phyloP scores from a whole-genome alignment of 2,113 vertebrate genomes.

The Xenopus borealis region DNA sequence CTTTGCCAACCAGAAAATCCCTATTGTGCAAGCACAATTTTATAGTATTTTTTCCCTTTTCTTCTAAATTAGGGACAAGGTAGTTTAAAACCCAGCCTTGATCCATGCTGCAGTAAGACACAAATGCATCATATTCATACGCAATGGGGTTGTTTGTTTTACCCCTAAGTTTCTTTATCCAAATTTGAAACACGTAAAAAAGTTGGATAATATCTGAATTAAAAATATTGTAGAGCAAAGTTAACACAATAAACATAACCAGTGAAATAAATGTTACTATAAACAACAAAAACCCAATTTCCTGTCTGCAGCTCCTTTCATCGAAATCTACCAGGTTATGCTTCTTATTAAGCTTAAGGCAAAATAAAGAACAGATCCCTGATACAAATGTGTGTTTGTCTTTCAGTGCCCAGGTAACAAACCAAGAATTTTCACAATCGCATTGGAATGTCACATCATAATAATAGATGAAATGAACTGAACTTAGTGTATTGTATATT shows the following conservation, averaged over 20 bases:
- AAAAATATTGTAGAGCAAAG: conserved; percentile 44
- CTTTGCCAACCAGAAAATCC: conserved; percentile 53
- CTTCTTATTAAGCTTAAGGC: not conserved
- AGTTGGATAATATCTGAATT: conserved; percentile 47
- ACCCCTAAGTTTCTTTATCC: conserved; percentile 36
- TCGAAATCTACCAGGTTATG: not conserved
- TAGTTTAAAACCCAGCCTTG: conserved; percentile 48
- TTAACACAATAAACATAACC: conserved; percentile 26
- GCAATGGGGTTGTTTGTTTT: conserved; percentile 27
- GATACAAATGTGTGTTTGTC: not conserved
- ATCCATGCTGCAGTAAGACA: conserved; percentile 49
- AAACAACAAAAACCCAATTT: not conserved
- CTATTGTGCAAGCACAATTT: conserved; percentile 49
- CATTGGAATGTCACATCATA: not conserved
- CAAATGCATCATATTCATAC: conserved; percentile 64
- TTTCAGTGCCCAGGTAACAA: not conserved
- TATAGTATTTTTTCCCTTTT: conserved; percentile 37
- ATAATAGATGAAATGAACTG: not conserved
- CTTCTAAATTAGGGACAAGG: conserved; percentile 45
- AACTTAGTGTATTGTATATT: not conserved
- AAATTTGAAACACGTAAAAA: conserved; percentile 37
- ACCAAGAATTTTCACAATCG: not conserved
- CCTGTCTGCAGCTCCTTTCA: not conserved
- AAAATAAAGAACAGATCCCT: not conserved
- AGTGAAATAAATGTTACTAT: conserved; percentile 25